Evolutionary conservation across 2,888 invertebrate species (phyloP).

Genomic region (Limnephilus marmoratus): DNA sequence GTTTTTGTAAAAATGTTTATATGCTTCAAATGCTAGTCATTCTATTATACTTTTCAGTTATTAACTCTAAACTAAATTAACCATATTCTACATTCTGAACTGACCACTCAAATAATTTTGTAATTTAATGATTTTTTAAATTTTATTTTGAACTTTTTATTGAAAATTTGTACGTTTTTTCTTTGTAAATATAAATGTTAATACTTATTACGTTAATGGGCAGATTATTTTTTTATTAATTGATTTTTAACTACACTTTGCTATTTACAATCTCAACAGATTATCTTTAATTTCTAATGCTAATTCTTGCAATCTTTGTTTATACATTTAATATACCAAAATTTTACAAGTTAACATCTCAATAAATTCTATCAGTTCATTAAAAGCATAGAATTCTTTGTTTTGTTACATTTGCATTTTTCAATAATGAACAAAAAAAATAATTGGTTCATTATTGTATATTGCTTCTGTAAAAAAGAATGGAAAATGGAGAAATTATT

Average conservation of each 20-base stretch:
- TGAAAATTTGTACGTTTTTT: neutral
- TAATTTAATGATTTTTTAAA: neutral
- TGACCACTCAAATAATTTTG: neutral
- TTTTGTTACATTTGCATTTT: neutral
- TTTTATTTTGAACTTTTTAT: neutral
- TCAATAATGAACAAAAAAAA: neutral
- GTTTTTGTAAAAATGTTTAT: slow-evolving; percentile 23
- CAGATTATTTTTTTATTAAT: neutral
- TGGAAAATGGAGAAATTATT: neutral
- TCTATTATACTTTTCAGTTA: neutral
- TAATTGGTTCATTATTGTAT: neutral
- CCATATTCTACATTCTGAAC: neutral
- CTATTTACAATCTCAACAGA: neutral
- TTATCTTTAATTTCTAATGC: neutral
- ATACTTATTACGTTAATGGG: neutral
- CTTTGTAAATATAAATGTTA: neutral
- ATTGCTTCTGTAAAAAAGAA: neutral
- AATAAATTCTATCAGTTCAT: neutral
- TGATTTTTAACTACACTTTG: neutral
- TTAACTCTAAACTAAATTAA: neutral
- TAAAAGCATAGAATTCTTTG: neutral
- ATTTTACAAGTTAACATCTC: neutral
- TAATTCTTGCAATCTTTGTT: neutral
- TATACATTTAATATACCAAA: neutral
- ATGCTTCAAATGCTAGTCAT: slow-evolving; percentile 38